Conservation (phyloP, 2,113 vertebrate species). For the Falco punctatus region DNA sequence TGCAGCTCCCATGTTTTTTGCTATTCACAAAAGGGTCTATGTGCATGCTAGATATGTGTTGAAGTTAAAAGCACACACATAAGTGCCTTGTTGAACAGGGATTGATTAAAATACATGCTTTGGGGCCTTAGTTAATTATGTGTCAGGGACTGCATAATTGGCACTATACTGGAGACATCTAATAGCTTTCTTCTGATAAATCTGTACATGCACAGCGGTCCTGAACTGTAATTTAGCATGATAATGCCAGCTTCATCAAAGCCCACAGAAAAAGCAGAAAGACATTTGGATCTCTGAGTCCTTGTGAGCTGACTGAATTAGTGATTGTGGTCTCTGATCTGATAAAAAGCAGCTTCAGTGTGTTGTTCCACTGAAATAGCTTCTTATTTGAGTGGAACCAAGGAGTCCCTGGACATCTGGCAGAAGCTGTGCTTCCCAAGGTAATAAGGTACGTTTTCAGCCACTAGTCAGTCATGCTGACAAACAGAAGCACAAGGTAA, state of each 20-base stretch:
- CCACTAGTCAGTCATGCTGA: neutral
- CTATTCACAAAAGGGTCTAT: neutral
- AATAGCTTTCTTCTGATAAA: constrained; percentile 27
- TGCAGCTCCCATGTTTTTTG: neutral
- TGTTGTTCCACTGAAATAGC: neutral
- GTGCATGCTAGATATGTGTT: neutral
- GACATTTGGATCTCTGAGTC: neutral
- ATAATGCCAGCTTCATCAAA: constrained; percentile 11
- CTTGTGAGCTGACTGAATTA: neutral
- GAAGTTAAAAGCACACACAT: neutral
- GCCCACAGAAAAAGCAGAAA: neutral
- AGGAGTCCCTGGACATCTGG: neutral
- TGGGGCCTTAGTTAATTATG: constrained; percentile 43
- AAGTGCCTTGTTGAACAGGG: constrained; percentile 32
- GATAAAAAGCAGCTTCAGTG: neutral
- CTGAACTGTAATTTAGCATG: constrained; percentile 16
- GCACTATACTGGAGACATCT: neutral
- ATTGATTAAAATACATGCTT: constrained; percentile 46
- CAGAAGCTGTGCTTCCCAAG: neutral
- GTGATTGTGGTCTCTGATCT: neutral
- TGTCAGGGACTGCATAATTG: constrained; percentile 28
- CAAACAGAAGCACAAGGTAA: neutral
- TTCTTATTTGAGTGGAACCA: neutral
- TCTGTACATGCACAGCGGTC: neutral
- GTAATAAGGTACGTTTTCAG: neutral